phyloP scores from a whole-genome alignment of 2,888 invertebrate species.

The Belgica antarctica region DNA sequence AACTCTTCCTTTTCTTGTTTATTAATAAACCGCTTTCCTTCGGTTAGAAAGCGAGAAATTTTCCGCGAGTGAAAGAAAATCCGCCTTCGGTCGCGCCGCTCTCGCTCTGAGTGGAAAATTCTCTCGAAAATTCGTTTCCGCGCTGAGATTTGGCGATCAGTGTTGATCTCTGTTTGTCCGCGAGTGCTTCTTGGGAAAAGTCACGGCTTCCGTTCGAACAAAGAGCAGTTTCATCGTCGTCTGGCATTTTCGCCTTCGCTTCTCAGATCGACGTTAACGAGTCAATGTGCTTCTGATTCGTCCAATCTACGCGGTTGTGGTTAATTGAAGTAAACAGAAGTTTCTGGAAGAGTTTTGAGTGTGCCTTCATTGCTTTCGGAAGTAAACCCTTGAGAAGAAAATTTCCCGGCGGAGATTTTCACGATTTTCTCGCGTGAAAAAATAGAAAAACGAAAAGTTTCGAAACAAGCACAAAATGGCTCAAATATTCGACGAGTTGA shows the following conservation, averaged over 20 bases:
- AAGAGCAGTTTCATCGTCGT: not conserved
- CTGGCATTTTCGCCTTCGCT: not conserved
- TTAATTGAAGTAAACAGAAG: not conserved
- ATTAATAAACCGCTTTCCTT: constrained; percentile 26
- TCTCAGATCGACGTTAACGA: not conserved
- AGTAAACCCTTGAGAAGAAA: not conserved
- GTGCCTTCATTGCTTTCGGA: constrained; percentile 2
- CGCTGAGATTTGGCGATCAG: not conserved
- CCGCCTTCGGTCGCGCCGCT: not conserved
- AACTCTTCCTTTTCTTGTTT: not conserved
- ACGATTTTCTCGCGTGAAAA: not conserved
- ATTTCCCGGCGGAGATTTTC: too few species aligned
- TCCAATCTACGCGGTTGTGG: not conserved
- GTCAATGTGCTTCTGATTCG: not conserved
- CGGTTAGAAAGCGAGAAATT: not conserved
- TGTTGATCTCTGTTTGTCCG: not conserved
- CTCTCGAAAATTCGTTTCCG: not conserved
- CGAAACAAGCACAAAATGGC: too few species aligned
- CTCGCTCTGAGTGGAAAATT: constrained; percentile 17
- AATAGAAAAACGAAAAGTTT: not conserved
- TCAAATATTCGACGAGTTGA: constrained; percentile 21
- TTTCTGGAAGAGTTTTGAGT: not conserved
- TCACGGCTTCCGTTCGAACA: not conserved
- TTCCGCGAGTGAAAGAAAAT: not conserved
- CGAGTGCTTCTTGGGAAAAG: not conserved